Evolutionary conservation across 2,888 invertebrate genomes (phyloP), one percentile per base, ranked within the genome.

Genomic region (Philonicus albiceps): DNA sequence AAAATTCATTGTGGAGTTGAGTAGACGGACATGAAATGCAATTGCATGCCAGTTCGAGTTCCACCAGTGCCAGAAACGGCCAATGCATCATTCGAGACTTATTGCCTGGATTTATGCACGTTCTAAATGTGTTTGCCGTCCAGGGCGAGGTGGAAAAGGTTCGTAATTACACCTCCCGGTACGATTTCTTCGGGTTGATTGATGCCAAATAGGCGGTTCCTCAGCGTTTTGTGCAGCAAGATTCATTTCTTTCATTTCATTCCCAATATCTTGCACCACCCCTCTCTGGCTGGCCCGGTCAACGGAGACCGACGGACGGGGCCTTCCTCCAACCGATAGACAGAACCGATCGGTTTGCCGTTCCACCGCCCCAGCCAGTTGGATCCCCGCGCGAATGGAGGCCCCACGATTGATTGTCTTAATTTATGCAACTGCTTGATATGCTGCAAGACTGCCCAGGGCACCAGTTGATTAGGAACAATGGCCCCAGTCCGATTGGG

Each of bases 31-130:
- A 64, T 64, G 34, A 75, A 85, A 75, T 85, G 75, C 74, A 85
- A 84, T 84, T 84, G 84, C 84, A 84, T 84, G 73, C 84, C 85
- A 74, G 74, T 85, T 75, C 40, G 85, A 85, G 85, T 75, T 85
- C 75, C 74, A 85, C 53, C 75, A 85, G 75, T 85, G 53, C 75
- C 85, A 75, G 75, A 85, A 86, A 86, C 80, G 72, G 64, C 86
- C 86, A 86, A 80, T 86, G 64, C 78, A 86, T 86, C 86, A 86
- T 78, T 86, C 72, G 64, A 80, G 86, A 86, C 78, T 78, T 86
- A 86, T 86, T 86, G 86, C 78, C 64, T 78, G 72, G 78, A 86
- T 86, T 86, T 86, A 86, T 86, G 78, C 55, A 86, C 72, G 72
- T 75, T 85, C 75, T 85, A 75, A 85, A 75, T 85, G 74, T 75